Evolutionary conservation across 2,113 vertebrate species (phyloP).

Genomic region (Vulpes lagopus): DNA sequence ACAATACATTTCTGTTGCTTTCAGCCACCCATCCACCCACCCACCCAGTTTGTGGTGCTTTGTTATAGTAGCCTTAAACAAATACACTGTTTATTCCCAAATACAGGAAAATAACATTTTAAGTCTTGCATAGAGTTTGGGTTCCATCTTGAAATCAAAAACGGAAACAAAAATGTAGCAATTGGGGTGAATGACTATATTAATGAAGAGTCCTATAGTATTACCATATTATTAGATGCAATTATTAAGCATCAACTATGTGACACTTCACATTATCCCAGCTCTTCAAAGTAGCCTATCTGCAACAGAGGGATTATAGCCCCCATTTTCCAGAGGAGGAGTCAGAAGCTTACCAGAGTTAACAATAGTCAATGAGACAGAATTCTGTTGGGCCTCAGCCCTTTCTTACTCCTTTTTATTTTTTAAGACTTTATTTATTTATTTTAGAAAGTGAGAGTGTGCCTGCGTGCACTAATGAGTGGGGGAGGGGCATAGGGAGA

Average conservation of each 20-base stretch:
- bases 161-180: neutral
- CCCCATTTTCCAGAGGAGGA: neutral
- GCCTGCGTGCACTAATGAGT: no score
- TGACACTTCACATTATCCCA: neutral
- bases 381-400: neutral
- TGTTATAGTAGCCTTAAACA: neutral
- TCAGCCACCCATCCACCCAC: neutral
- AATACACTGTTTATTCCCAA: neutral
- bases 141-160: neutral
- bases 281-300: neutral
- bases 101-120: neutral
- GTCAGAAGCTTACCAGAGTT: neutral
- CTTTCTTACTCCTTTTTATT: neutral
- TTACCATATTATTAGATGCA: neutral
- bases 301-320: neutral
- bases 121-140: neutral
- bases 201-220: neutral
- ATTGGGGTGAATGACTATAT: neutral
- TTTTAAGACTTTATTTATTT: no score
- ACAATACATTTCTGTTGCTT: neutral
- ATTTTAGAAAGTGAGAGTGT: no score
- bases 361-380: neutral
- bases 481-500: no score
- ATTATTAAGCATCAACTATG: neutral
- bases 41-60: neutral